phyloP scores from a whole-genome alignment of 2,113 vertebrate genomes.

The Petaurus breviceps region DNA sequence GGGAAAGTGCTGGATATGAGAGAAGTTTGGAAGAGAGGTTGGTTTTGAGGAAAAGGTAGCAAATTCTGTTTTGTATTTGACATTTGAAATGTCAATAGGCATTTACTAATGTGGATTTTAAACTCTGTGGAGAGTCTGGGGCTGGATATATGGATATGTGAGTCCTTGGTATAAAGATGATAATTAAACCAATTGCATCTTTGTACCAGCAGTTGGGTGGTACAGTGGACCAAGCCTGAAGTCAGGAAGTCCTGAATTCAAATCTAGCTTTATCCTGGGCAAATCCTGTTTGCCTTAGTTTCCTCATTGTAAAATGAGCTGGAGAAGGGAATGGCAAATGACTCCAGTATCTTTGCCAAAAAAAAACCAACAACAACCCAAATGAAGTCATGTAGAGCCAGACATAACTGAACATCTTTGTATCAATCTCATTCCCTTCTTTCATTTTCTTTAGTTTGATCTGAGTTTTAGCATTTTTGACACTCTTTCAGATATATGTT shows the following conservation, averaged over 20 bases:
- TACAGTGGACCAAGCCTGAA: background rate
- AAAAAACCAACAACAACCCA: too few species aligned
- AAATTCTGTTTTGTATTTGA: background rate
- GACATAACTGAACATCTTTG: background rate
- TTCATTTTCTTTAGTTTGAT: background rate
- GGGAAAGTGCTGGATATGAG: background rate
- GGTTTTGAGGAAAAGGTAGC: background rate
- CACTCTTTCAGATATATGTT: background rate
- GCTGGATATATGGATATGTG: background rate
- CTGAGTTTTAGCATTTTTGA: background rate
- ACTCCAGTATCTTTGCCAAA: background rate
- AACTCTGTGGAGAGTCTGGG: background rate
- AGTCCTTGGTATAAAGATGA: background rate
- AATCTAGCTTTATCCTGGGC: background rate
- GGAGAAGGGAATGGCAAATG: background rate
- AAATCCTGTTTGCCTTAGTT: background rate
- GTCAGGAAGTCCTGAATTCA: background rate
- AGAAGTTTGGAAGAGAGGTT: background rate
- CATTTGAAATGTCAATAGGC: background rate
- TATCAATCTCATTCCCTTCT: background rate
- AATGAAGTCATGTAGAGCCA: background rate
- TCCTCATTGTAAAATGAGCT: background rate
- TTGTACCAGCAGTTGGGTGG: background rate
- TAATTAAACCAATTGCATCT: background rate
- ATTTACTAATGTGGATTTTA: background rate